Conservation (phyloP, 2,113 vertebrate genomes). For the Riparia riparia region DNA sequence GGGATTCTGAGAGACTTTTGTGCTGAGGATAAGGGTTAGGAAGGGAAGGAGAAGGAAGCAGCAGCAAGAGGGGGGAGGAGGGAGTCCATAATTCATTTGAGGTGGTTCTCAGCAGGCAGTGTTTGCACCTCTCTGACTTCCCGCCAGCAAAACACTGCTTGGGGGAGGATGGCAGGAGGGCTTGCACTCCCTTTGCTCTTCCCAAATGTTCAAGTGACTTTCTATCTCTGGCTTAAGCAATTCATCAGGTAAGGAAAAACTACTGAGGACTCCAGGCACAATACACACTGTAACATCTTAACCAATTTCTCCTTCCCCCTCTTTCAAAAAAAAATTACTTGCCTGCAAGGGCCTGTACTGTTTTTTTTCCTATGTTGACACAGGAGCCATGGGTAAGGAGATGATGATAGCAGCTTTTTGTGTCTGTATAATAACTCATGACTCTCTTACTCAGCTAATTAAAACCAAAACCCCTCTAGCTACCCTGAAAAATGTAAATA, state of each 20-base stretch:
- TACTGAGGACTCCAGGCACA: background rate
- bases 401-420: background rate
- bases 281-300: background rate
- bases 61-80: background rate
- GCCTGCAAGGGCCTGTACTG: background rate
- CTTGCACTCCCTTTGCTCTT: background rate
- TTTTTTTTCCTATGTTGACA: background rate
- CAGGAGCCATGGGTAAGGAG: background rate
- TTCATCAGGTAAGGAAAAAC: background rate
- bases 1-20: background rate
- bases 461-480: conserved; percentile 51
- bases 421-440: background rate
- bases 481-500: conserved; percentile 51
- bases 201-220: background rate
- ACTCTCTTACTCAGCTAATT: conserved; percentile 44
- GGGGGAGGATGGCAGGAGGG: background rate
- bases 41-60: background rate
- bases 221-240: background rate
- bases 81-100: background rate
- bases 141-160: background rate
- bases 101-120: background rate
- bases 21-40: background rate
- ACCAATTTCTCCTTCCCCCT: background rate
- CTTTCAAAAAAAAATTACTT: background rate
- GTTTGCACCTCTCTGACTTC: background rate